These are phyloP conservation scores for Callospermophilus lateralis DNA, from an alignment of 2,113 vertebrate genomes.

Conservation along the genomic window DNA sequence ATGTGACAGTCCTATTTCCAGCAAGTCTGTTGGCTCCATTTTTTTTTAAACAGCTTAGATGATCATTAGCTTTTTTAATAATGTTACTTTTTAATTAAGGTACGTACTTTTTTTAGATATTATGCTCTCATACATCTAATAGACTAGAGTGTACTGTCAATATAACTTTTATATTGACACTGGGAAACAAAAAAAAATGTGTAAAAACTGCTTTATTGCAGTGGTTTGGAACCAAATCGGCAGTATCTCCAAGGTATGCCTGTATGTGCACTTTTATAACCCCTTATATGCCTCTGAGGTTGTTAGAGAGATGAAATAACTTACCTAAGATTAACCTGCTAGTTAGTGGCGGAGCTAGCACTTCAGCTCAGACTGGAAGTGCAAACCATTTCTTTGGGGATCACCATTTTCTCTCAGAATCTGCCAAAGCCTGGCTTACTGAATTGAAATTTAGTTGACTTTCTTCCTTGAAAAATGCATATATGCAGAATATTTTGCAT, in stretches of 20 bases:
- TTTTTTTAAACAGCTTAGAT: not conserved
- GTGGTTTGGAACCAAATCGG: not conserved
- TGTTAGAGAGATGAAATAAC: not conserved
- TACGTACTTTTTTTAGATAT: not conserved
- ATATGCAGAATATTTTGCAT: slow-evolving; percentile 32
- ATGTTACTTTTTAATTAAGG: not conserved
- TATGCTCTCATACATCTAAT: not conserved
- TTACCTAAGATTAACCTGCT: not conserved
- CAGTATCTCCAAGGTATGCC: not conserved
- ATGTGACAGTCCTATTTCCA: not conserved
- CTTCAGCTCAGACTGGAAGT: not conserved
- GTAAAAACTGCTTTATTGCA: not conserved
- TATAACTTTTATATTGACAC: not conserved
- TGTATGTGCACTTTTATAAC: not conserved
- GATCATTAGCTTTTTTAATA: not conserved
- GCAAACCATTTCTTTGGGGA: not conserved
- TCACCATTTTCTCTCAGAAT: not conserved
- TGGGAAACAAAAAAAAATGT: not conserved
- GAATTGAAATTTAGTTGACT: slow-evolving; percentile 15
- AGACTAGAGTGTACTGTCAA: not conserved
- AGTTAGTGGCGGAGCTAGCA: not conserved
- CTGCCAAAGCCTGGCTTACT: not conserved
- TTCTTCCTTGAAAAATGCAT: not conserved
- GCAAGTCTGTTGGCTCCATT: not conserved
- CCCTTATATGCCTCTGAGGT: not conserved